These are phyloP conservation scores for Caloenas nicobarica DNA, from an alignment of 2,113 vertebrate genomes.

Conservation along the genomic window DNA sequence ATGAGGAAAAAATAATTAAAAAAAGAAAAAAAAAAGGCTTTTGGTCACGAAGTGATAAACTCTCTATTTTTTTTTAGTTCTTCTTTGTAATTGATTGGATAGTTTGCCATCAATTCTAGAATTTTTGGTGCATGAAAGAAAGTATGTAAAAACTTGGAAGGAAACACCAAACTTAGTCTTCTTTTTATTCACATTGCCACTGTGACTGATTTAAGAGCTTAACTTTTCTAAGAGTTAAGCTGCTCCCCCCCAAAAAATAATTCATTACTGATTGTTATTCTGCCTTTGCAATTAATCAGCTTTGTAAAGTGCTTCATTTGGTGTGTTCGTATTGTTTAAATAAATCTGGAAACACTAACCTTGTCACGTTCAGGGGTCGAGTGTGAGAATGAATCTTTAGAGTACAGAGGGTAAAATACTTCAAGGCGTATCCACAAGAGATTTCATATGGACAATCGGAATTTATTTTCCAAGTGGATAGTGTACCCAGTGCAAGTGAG, in stretches of 20 bases:
- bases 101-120: background rate
- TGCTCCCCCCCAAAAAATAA: slow-evolving; percentile 67
- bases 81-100: background rate
- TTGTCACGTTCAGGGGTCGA: slow-evolving; percentile 78
- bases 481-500: slow-evolving; percentile 74
- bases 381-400: slow-evolving; percentile 81
- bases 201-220: slow-evolving; percentile 78
- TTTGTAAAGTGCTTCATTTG: slow-evolving; percentile 78
- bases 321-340: slow-evolving; percentile 76
- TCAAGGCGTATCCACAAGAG: slow-evolving; percentile 82
- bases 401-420: slow-evolving; percentile 81
- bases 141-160: background rate
- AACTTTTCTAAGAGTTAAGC: slow-evolving; percentile 76
- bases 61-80: background rate
- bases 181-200: slow-evolving; percentile 47
- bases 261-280: slow-evolving; percentile 79
- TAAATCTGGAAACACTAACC: slow-evolving; percentile 80
- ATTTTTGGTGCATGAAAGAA: background rate
- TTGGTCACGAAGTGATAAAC: background rate
- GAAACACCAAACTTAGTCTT: background rate
- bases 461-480: slow-evolving; percentile 85
- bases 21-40: background rate
- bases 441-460: slow-evolving; percentile 80
- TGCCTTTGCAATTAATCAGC: slow-evolving; percentile 82
- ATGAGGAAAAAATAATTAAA: background rate